Percentiles rank a stretch among this genome's conserved stretches.
phyloP scores from a whole-genome alignment of 2,797 vertebrate genomes.

The Ctenosaura bakeri region DNA sequence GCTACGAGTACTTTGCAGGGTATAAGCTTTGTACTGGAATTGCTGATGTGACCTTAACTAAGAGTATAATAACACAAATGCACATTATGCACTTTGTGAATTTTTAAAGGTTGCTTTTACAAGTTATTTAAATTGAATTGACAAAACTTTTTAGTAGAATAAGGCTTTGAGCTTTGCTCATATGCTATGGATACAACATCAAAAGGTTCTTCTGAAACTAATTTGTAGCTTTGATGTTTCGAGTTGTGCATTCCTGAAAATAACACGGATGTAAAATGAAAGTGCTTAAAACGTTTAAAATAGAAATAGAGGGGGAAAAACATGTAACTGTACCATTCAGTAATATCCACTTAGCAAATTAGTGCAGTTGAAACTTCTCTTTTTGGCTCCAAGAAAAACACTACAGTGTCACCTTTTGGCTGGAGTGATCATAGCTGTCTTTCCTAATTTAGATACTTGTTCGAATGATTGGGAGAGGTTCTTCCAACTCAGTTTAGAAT shows the following conservation, averaged over 20 bases:
- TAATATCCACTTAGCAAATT: constrained; percentile 32
- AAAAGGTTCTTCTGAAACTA: constrained; percentile 75
- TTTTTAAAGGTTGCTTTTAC: constrained; percentile 67
- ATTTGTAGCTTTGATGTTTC: constrained; percentile 75
- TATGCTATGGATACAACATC: constrained; percentile 68
- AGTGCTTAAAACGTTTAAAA: constrained; percentile 58
- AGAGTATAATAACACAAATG: constrained; percentile 52
- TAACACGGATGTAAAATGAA: constrained; percentile 68
- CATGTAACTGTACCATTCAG: neutral
- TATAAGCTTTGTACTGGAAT: constrained; percentile 52
- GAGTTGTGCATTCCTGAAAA: constrained; percentile 67
- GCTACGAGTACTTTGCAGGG: constrained; percentile 26
- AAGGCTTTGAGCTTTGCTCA: constrained; percentile 69
- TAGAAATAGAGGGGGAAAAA: too few relatives aligned
- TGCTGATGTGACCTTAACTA: constrained; percentile 63
- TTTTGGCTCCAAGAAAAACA: neutral
- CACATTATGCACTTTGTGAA: constrained; percentile 69
- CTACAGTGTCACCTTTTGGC: neutral
- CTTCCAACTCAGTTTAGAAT: neutral
- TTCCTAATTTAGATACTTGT: neutral
- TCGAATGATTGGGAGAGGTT: neutral
- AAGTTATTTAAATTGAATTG: constrained; percentile 71
- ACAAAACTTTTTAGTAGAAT: constrained; percentile 72
- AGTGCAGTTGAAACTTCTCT: constrained; percentile 13
- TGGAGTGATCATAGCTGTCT: neutral